Evolutionary conservation across 2,888 invertebrate genomes (phyloP).

Genomic region (Deilephila porcellus): DNA sequence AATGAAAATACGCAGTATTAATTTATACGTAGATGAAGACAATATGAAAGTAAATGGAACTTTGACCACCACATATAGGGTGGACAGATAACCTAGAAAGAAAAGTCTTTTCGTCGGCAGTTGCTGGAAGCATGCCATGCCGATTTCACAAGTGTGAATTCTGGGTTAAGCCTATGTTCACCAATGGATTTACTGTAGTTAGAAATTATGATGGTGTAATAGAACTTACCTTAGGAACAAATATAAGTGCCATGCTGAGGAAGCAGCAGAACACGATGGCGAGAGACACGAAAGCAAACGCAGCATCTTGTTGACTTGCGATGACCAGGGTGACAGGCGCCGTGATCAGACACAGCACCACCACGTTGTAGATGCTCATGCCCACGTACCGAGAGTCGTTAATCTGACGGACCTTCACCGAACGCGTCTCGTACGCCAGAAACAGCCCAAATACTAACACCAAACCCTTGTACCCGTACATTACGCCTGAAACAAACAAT

Average conservation of each 20-base stretch:
- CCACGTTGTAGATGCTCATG: slow-evolving; percentile 99
- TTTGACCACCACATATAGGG: too few relatives aligned
- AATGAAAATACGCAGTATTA: too few relatives aligned
- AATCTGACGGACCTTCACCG: slow-evolving; percentile 98
- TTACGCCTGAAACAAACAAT: slow-evolving; percentile 87
- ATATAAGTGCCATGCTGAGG: slow-evolving; percentile 98
- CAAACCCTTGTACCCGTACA: slow-evolving; percentile 98
- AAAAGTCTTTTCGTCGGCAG: too few relatives aligned
- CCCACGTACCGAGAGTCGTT: slow-evolving; percentile 99
- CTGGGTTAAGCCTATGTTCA: too few relatives aligned
- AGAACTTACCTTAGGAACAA: slow-evolving; percentile 95
- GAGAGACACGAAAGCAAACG: slow-evolving; percentile 97
- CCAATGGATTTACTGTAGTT: too few relatives aligned
- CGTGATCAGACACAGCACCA: slow-evolving; percentile 98
- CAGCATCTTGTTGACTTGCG: slow-evolving; percentile 98
- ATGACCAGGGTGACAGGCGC: slow-evolving; percentile 99
- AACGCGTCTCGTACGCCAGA: slow-evolving; percentile 98
- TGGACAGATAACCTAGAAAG: too few relatives aligned
- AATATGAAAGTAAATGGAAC: too few relatives aligned
- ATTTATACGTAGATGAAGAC: too few relatives aligned
- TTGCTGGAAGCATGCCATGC: too few relatives aligned
- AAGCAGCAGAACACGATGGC: slow-evolving; percentile 99
- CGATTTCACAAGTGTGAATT: too few relatives aligned
- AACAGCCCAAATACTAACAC: slow-evolving; percentile 98
- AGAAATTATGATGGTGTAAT: not conserved